phyloP scores from a whole-genome alignment of 2,888 invertebrate species.

The Nymphalis polychloros region DNA sequence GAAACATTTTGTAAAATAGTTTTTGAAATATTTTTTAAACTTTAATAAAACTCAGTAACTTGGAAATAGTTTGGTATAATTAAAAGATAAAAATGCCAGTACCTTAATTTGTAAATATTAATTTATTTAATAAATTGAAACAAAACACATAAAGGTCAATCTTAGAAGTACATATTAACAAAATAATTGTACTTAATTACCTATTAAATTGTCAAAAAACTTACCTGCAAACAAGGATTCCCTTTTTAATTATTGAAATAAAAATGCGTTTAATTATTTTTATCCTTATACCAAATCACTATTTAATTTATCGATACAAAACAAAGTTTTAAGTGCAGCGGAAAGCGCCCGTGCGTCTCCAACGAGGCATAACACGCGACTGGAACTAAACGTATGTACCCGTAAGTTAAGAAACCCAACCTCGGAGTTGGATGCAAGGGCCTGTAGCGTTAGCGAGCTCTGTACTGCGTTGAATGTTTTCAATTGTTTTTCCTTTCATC shows the following conservation, averaged over 20 bases:
- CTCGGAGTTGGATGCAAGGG: not conserved
- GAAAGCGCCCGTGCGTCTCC: slow-evolving; percentile 29
- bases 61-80: too few species aligned
- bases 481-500: not conserved
- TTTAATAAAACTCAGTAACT: too few species aligned
- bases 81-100: too few species aligned
- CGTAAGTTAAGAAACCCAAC: slow-evolving; percentile 2
- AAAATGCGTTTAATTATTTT: slow-evolving; percentile 3
- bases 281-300: not conserved
- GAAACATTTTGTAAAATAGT: too few species aligned
- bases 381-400: slow-evolving; percentile 20
- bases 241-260: slow-evolving; percentile 9
- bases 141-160: too few species aligned
- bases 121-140: too few species aligned
- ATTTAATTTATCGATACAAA: slow-evolving; percentile 24
- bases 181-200: not conserved
- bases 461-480: not conserved
- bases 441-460: not conserved
- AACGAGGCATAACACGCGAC: slow-evolving; percentile 33
- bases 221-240: slow-evolving; percentile 22
- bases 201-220: slow-evolving; percentile 15
- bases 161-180: too few species aligned
- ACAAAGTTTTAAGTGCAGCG: slow-evolving; percentile 26
- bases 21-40: too few species aligned
- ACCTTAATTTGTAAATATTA: too few species aligned